These are phyloP conservation scores for Cantharis nigra DNA, from an alignment of 2,888 invertebrate genomes.

Conservation along the genomic window DNA sequence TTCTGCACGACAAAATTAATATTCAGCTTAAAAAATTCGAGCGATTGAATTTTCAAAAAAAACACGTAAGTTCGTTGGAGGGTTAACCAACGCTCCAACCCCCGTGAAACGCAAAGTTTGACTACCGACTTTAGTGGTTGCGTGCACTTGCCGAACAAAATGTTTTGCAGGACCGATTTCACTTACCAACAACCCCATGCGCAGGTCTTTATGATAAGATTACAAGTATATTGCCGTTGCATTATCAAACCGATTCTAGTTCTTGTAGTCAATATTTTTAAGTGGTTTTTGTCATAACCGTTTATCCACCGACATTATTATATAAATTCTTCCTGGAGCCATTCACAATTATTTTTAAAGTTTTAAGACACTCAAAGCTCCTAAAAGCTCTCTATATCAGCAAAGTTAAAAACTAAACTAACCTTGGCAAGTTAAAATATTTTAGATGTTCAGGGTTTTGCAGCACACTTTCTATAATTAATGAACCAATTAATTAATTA, in stretches of 20 bases:
- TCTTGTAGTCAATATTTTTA: conserved; percentile 10
- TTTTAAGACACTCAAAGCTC: neutral
- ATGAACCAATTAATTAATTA: neutral
- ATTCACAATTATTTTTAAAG: neutral
- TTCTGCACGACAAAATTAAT: neutral
- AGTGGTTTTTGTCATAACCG: conserved; percentile 25
- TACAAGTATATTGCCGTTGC: conserved; percentile 10
- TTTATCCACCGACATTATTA: neutral
- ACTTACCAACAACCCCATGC: conserved; percentile 24
- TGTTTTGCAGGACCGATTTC: conserved; percentile 33
- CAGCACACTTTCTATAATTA: neutral
- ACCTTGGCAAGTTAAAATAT: neutral
- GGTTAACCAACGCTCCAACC: conserved; percentile 9
- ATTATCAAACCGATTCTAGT: conserved; percentile 30
- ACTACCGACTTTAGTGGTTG: conserved; percentile 25
- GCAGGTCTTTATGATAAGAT: conserved; percentile 28
- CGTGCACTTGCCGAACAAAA: conserved; percentile 29
- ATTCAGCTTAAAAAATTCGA: neutral
- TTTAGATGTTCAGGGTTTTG: neutral
- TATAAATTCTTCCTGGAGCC: neutral
- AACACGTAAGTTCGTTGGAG: neutral
- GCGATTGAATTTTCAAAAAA: neutral
- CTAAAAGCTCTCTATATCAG: neutral
- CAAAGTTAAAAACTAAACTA: neutral
- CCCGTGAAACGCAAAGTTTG: conserved; percentile 21